phyloP scores from a whole-genome alignment of 2,888 invertebrate genomes.

The Drosophila koepferae region DNA sequence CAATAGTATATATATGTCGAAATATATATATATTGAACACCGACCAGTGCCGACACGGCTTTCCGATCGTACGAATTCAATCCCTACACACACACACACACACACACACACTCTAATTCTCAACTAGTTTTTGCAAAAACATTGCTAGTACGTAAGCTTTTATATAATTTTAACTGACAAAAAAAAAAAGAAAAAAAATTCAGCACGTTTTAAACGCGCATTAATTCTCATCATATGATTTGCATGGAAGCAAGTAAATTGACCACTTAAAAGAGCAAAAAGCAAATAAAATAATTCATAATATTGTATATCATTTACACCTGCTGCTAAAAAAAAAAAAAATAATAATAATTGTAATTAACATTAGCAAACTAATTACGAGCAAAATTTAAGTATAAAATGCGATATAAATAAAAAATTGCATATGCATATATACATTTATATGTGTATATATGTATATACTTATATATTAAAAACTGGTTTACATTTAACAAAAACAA shows the following conservation, averaged over 20 bases:
- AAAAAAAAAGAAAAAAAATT: constrained; percentile 25
- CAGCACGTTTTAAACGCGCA: constrained; percentile 69
- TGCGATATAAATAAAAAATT: constrained; percentile 53
- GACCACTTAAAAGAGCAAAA: constrained; percentile 27
- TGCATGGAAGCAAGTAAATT: constrained; percentile 59
- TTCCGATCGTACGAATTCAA: constrained; percentile 47
- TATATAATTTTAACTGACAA: constrained; percentile 34
- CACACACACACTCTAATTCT: constrained; percentile 33
- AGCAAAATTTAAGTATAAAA: constrained; percentile 59
- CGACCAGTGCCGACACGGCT: constrained; percentile 58
- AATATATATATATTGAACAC: constrained; percentile 22
- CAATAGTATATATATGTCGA: constrained; percentile 2
- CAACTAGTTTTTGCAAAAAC: constrained; percentile 59
- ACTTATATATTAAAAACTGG: constrained; percentile 48
- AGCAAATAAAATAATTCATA: constrained; percentile 36
- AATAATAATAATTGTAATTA: constrained; percentile 33
- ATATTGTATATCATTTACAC: constrained; percentile 77
- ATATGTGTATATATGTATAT: constrained; percentile 42
- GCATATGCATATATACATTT: constrained; percentile 41
- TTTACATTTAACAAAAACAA: constrained; percentile 63
- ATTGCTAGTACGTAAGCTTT: constrained; percentile 63
- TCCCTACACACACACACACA: constrained; percentile 22
- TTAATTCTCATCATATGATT: constrained; percentile 62
- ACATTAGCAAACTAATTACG: constrained; percentile 58
- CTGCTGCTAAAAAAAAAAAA: constrained; percentile 49